These are phyloP conservation scores for Urosaurus nigricauda DNA, from an alignment of 2,797 vertebrate species.

Conservation along the genomic window DNA sequence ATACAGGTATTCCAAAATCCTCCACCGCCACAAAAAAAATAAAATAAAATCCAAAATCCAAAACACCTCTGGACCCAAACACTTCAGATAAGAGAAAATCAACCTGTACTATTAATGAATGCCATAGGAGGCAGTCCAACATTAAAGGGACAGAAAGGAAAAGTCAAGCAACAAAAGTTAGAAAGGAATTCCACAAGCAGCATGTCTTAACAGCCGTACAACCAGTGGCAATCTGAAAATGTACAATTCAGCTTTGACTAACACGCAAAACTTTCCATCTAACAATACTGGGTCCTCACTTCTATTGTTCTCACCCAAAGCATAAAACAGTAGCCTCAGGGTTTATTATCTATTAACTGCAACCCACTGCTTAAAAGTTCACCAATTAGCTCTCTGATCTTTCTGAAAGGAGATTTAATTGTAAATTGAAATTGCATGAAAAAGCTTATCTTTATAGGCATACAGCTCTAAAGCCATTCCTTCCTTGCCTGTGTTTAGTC, in stretches of 20 bases:
- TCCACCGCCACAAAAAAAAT: too few species aligned
- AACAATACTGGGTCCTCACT: background rate
- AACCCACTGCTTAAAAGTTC: constrained; percentile 24
- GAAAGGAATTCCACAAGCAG: background rate
- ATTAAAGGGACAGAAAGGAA: background rate
- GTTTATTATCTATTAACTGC: constrained; percentile 31
- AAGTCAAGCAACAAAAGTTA: background rate
- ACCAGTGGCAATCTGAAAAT: background rate
- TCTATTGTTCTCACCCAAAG: constrained; percentile 34
- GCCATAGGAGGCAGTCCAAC: background rate
- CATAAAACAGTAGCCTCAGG: constrained; percentile 32
- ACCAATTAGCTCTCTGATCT: background rate
- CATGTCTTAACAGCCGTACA: background rate
- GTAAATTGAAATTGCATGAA: constrained; percentile 5
- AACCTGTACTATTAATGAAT: background rate
- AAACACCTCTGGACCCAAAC: too few species aligned
- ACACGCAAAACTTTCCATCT: accelerated
- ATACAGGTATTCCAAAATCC: too few species aligned
- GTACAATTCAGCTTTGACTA: constrained; percentile 22
- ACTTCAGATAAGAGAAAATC: too few species aligned
- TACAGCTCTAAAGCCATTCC: constrained; percentile 4
- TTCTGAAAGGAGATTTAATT: background rate
- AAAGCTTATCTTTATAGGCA: constrained; percentile 5
- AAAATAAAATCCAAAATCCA: too few species aligned
- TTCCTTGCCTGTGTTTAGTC: background rate